These are phyloP conservation scores for Discoglossus pictus DNA, from an alignment of 2,797 vertebrate genomes.

Conservation along the genomic window DNA sequence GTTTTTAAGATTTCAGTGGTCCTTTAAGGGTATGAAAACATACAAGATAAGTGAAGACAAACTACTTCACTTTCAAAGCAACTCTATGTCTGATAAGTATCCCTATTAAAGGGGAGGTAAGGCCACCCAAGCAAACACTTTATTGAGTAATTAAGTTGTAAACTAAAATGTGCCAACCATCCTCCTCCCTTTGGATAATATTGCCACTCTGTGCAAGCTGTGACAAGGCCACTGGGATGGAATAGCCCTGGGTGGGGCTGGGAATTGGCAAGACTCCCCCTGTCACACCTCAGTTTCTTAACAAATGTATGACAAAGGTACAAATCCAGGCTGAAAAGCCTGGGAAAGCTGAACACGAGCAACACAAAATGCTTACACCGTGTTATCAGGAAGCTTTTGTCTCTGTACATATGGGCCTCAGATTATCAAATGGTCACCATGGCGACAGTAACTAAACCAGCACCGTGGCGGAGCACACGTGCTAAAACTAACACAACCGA, in stretches of 20 bases:
- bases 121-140: too few relatives aligned
- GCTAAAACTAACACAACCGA: too few relatives aligned
- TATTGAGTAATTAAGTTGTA: too few relatives aligned
- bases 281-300: conserved; percentile 22
- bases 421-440: conserved; percentile 15
- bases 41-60: too few relatives aligned
- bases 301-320: conserved; percentile 15
- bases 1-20: too few relatives aligned
- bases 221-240: conserved; percentile 12
- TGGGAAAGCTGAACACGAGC: background rate
- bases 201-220: background rate
- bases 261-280: conserved; percentile 24
- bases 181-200: too few relatives aligned
- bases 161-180: too few relatives aligned
- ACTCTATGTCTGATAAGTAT: too few relatives aligned
- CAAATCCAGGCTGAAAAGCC: background rate
- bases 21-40: too few relatives aligned
- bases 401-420: background rate
- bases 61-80: too few relatives aligned
- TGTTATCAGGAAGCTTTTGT: conserved; percentile 32
- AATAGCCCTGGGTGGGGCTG: conserved; percentile 17
- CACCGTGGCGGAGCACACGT: background rate
- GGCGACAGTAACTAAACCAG: conserved; percentile 12
- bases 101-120: too few relatives aligned
- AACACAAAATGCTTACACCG: background rate